Percentiles rank a stretch among this genome's conserved stretches.
phyloP scores from a whole-genome alignment of 2,888 invertebrate genomes.

The Linnaemya vulpina region DNA sequence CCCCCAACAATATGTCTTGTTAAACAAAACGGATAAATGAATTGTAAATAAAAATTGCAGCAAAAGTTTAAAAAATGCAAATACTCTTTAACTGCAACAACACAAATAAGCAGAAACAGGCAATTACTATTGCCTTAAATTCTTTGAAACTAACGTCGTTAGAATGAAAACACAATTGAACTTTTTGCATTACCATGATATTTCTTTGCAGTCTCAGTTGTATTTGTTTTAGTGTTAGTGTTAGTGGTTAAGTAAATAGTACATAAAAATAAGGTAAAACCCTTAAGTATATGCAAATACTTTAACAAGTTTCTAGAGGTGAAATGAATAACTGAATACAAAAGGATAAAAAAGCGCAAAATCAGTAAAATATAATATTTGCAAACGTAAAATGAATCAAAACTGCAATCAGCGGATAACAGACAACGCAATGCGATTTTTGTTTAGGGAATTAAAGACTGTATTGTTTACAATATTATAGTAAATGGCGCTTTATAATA shows the following conservation, averaged over 20 bases:
- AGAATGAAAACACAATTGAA: slow-evolving; percentile 51
- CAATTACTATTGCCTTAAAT: slow-evolving; percentile 57
- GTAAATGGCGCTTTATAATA: background rate
- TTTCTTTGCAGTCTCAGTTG: slow-evolving; percentile 5
- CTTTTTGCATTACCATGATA: slow-evolving; percentile 20
- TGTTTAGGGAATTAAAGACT: slow-evolving; percentile 48
- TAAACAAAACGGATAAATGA: background rate
- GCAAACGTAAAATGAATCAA: background rate
- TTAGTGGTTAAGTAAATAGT: slow-evolving; percentile 39
- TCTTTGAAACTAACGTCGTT: slow-evolving; percentile 69
- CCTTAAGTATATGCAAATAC: slow-evolving; percentile 80
- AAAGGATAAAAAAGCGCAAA: slow-evolving; percentile 4
- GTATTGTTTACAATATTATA: slow-evolving; percentile 20
- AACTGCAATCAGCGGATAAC: background rate
- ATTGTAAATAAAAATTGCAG: slow-evolving; percentile 49
- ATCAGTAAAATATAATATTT: slow-evolving; percentile 28
- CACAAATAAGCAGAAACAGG: slow-evolving; percentile 12
- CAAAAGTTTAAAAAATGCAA: slow-evolving; percentile 59
- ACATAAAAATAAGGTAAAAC: slow-evolving; percentile 62
- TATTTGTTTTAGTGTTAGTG: slow-evolving; percentile 23
- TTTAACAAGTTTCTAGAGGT: slow-evolving; percentile 81
- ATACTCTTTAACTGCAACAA: slow-evolving; percentile 48
- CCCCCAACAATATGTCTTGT: slow-evolving; percentile 2
- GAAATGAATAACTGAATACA: slow-evolving; percentile 76
- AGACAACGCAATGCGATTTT: slow-evolving; percentile 43